Evolutionary conservation across 2,797 vertebrate genomes (phyloP).

Genomic region (Nasua narica): DNA sequence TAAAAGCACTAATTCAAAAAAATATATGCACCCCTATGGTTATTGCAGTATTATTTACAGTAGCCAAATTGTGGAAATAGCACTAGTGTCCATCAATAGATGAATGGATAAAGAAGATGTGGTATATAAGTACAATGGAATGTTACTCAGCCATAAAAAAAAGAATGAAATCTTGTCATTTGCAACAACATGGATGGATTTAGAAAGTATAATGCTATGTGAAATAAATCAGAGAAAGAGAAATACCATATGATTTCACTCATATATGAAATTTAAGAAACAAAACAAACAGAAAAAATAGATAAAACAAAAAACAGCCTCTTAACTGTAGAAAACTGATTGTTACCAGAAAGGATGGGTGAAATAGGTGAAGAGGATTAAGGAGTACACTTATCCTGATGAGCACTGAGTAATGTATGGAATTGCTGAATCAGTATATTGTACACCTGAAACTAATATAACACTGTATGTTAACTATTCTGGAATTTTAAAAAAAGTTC

Average conservation of each 20-base stretch:
- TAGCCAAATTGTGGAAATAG: background rate
- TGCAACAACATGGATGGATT: background rate
- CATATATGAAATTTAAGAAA: background rate
- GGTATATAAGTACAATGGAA: background rate
- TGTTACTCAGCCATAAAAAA: background rate
- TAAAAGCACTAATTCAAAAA: background rate
- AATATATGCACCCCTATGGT: background rate
- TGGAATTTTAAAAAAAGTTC: background rate
- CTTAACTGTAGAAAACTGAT: background rate
- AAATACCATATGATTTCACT: background rate
- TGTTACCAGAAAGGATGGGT: background rate
- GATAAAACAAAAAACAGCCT: background rate
- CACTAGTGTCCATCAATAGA: too few species aligned
- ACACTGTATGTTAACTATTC: background rate
- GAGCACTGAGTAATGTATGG: background rate
- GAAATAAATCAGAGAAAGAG: background rate
- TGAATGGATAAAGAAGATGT: background rate
- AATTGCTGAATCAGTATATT: background rate
- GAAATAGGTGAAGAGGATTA: background rate
- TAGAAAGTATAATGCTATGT: background rate
- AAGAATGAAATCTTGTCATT: background rate
- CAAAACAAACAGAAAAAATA: background rate
- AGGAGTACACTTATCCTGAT: background rate
- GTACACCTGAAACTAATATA: background rate
- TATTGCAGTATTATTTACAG: background rate